Base-by-base conservation (phyloP, 92 coral and sea anemone genomes). In the Heliopora coerulea region DNA sequence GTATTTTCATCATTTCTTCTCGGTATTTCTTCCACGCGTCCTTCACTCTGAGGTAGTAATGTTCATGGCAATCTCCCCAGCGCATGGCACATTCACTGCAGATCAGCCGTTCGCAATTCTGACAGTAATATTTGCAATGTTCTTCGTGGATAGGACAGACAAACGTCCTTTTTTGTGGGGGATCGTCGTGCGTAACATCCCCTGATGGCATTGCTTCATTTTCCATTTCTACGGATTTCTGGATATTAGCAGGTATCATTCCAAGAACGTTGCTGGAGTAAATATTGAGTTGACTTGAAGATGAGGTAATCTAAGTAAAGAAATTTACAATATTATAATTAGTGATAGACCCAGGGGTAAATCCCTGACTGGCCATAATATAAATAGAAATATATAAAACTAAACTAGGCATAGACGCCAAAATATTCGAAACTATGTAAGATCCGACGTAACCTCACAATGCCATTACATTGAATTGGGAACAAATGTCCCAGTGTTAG, bases 41-140 rank as follows among this genome's bases (percentile, higher is more conserved):
- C 27, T 70, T 70, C 49, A 70, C 77, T 30, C 77, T 28, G 3
- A 70, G 62, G 77, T 70, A 70, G 63, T 70, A 70, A 33, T 70
- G 77, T 27, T 70, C 77, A 42, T 70, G 77, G 28, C 77, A 70
- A 42, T 70, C 77, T 19, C 77, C 77, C 77, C 77, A 70, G 15
- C 77, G 77, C 77, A 70, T 70, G 62, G 77, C 77, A 54, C 77
- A 70, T 34, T 70, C 77, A 23, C 77, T 70, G 50, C 77, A 70
- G 54, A 70, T 70, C 25, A 70, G 50, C n/a, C 77, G 49, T 35
- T 70, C 77, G 26, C 77, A 70, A 30, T 70, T 63, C 32, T 70
- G 77, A 21, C 77, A 70, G 41, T 70, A 70, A 32, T 70, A 70
- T 25, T 70, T 70, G 33, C 77, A 70, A 18, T 44, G 31, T 19